These are phyloP conservation scores for Drosophila tripunctata DNA, from an alignment of 2,888 invertebrate species.

Conservation along the genomic window DNA sequence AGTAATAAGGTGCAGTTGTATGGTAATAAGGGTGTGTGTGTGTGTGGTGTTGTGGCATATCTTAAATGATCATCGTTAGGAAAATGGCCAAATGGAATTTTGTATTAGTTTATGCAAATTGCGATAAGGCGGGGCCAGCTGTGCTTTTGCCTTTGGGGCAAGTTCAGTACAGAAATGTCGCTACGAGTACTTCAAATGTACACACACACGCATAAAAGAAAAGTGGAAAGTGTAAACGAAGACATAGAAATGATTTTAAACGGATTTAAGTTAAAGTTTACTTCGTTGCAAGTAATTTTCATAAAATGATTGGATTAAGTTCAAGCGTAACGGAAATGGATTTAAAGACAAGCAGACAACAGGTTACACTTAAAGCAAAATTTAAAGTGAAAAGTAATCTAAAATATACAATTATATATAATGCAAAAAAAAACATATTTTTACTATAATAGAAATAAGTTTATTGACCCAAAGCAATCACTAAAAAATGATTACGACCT, in stretches of 20 bases:
- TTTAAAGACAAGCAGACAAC: not conserved
- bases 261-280: conserved; percentile 2
- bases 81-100: conserved; percentile 54
- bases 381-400: not conserved
- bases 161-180: conserved; percentile 13
- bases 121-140: conserved; percentile 16
- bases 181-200: conserved; percentile 12
- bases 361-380: not conserved
- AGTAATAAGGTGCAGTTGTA: conserved; percentile 14
- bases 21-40: conserved; percentile 6
- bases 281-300: conserved; percentile 1
- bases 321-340: not conserved
- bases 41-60: conserved; percentile 48
- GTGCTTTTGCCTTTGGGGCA: conserved; percentile 20
- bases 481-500: not conserved
- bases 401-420: too few species aligned
- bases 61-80: conserved; percentile 58
- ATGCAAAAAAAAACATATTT: too few species aligned
- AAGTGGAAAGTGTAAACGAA: not conserved
- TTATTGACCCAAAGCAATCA: not conserved
- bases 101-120: conserved; percentile 55
- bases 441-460: too few species aligned
- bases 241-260: not conserved
- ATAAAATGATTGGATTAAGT: conserved; percentile 1
- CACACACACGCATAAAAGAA: not conserved